Conservation (phyloP, 2,888 invertebrate genomes). For the Ochropacha duplaris region DNA sequence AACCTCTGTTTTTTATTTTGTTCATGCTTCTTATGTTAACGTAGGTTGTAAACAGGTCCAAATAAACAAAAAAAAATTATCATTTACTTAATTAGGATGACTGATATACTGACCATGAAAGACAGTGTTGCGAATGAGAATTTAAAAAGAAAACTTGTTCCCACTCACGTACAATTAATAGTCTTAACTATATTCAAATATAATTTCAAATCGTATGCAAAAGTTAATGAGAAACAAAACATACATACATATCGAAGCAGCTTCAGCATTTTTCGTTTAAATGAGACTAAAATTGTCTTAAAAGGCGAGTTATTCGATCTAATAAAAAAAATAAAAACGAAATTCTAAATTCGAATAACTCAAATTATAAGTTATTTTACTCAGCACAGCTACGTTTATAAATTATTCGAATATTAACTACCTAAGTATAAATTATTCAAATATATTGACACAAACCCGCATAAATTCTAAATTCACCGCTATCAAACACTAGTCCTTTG, state of each 20-base stretch:
- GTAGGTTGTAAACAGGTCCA: neutral
- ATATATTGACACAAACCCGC: constrained; percentile 1
- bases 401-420: neutral
- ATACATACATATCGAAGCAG: no score
- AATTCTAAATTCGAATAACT: no score
- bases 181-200: no score
- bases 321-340: neutral
- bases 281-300: no score
- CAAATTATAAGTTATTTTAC: no score
- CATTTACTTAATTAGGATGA: neutral
- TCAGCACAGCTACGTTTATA: neutral
- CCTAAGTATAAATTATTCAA: neutral
- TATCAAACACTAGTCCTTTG: constrained; percentile 2
- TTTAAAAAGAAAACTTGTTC: no score
- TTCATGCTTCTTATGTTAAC: neutral
- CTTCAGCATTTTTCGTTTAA: no score
- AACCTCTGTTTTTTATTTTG: neutral
- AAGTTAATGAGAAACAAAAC: no score
- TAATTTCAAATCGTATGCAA: no score
- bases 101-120: no score
- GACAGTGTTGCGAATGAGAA: no score
- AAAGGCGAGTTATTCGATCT: neutral
- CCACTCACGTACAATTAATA: no score
- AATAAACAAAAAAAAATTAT: neutral
- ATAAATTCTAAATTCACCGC: constrained; percentile 10